Evolutionary conservation across 2,797 vertebrate species (phyloP).

Genomic region (Myoxocephalus aenaeus): DNA sequence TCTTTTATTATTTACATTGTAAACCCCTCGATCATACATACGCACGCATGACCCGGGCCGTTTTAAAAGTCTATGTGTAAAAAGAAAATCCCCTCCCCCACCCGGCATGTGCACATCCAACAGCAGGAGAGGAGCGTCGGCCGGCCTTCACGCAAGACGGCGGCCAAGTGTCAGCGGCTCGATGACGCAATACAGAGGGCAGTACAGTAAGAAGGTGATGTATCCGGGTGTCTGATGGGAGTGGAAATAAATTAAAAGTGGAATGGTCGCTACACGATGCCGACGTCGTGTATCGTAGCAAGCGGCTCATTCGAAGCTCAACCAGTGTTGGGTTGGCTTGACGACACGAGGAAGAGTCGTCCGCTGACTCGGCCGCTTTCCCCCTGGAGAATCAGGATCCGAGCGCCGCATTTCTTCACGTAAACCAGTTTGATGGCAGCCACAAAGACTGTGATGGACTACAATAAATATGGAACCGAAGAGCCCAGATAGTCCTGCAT

Average conservation of each 20-base stretch:
- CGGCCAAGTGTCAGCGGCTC: slow-evolving; percentile 31
- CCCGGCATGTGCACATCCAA: slow-evolving; percentile 10
- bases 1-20: slow-evolving; percentile 76
- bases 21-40: slow-evolving; percentile 46
- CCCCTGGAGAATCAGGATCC: slow-evolving; percentile 42
- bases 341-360: not conserved
- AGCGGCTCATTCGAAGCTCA: slow-evolving; percentile 3
- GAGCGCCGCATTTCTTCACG: not conserved
- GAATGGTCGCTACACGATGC: not conserved
- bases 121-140: slow-evolving; percentile 38
- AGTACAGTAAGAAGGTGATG: not conserved
- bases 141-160: slow-evolving; percentile 28
- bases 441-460: not conserved
- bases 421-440: not conserved
- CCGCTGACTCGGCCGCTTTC: not conserved
- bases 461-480: not conserved
- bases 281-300: not conserved
- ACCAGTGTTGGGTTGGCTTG: not conserved
- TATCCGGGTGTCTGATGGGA: not conserved
- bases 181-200: slow-evolving; percentile 17
- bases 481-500: not conserved
- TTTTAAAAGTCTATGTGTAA: slow-evolving; percentile 64
- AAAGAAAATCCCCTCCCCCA: slow-evolving; percentile 41
- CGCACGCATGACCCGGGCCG: slow-evolving; percentile 36
- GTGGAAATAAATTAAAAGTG: slow-evolving; percentile 1